Evolutionary conservation across 2,113 vertebrate genomes (phyloP).

Genomic region (Oriolus oriolus): DNA sequence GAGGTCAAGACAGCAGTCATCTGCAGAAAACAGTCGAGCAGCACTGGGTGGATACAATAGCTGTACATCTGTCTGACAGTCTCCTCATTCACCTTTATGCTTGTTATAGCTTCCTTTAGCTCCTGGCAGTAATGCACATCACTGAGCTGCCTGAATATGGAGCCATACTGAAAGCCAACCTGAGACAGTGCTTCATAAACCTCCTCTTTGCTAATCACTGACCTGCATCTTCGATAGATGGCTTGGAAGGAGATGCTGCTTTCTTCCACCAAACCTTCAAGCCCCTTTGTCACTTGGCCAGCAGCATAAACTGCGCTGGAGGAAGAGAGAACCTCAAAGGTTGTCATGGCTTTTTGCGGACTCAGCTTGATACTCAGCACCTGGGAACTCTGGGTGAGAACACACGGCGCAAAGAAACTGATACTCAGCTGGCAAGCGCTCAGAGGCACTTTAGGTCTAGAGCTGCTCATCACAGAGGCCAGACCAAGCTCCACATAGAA

Average conservation of each 20-base stretch:
- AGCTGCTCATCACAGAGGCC: slow-evolving; percentile 71
- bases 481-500: slow-evolving; percentile 81
- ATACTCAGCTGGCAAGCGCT: slow-evolving; percentile 71
- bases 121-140: slow-evolving; percentile 76
- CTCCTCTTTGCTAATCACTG: slow-evolving; percentile 54
- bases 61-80: slow-evolving; percentile 68
- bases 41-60: slow-evolving; percentile 80
- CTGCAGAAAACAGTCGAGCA: slow-evolving; percentile 85
- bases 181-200: slow-evolving; percentile 75
- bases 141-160: slow-evolving; percentile 73
- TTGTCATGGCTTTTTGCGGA: neutral
- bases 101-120: slow-evolving; percentile 79
- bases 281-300: slow-evolving; percentile 64
- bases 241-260: slow-evolving; percentile 63
- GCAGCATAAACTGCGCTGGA: slow-evolving; percentile 67
- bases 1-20: slow-evolving; percentile 71
- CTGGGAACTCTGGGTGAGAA: slow-evolving; percentile 67
- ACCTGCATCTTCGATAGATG: slow-evolving; percentile 73
- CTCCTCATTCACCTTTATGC: slow-evolving; percentile 70
- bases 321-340: slow-evolving; percentile 78
- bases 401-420: slow-evolving; percentile 70
- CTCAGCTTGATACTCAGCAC: slow-evolving; percentile 73
- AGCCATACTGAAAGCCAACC: slow-evolving; percentile 80
- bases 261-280: slow-evolving; percentile 63
- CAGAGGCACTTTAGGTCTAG: slow-evolving; percentile 68